Evolutionary conservation across 2,888 invertebrate genomes (phyloP), one percentile per base, ranked within the genome.

Genomic region (Alentia gelatinosa): DNA sequence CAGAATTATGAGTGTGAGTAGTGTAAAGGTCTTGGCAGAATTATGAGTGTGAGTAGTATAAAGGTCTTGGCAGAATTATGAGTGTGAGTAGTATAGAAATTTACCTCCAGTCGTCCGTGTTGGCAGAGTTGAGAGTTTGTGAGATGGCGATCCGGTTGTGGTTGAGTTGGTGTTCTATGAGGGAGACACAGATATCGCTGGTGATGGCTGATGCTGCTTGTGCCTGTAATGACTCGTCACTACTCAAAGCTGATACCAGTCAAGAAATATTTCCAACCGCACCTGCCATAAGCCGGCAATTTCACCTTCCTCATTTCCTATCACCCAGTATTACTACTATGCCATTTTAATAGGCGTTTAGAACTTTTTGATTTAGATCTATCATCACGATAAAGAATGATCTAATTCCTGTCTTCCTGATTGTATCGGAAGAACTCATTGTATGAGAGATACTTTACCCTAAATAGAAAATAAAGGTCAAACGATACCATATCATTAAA

Each of bases 121-220:
- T 33, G 30, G 79, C 56, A 15, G 91, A 90, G 68, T 88, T 92
- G 63, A 92, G 79, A 37, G 89, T 88, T 75, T 92, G 84, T 35
- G 90, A 88, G 86, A 93, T 30, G 47, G 92, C 91, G 19, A 94
- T 92, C 33, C 92, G 90, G 91, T 94, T 94, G 89, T 94, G 90
- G 68, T 93, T 93, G 91, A 94, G 92, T 90, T 94, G 95, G 83
- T 92, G 94, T 42, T 94, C 93, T 23, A 95, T 88, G 0, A 94
- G 89, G 26, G 93, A 89, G 0, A 92, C 83, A 75, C 94, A 93
- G 40, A 93, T 89, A 15, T 93, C 83, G 0, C 91, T 90, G 88
- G 93, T 93, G n/a, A 95, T 79, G 30, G 92, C 63, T 40, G 93
- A 90, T 7, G 93, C 93, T 19, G 94, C 89, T n/a, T 93, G 91